Conservation (phyloP, 2,113 vertebrate genomes). For the Synchiropus splendidus region DNA sequence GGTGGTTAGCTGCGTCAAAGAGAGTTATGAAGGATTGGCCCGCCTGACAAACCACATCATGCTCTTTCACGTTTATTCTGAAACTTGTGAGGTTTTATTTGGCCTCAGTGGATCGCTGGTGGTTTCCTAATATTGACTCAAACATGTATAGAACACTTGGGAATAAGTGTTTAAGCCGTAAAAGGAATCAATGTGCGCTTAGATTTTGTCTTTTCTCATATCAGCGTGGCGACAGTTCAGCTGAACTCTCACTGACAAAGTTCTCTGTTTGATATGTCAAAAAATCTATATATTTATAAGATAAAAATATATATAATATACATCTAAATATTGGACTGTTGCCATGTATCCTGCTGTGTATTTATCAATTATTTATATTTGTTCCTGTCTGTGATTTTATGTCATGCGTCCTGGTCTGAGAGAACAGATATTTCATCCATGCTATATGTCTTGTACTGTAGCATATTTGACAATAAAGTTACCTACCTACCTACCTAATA, state of each 20-base stretch:
- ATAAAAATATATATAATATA: too few relatives aligned
- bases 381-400: too few relatives aligned
- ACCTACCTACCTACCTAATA: too few relatives aligned
- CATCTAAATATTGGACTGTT: slow-evolving; percentile 19
- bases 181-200: slow-evolving; percentile 33
- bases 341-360: too few relatives aligned
- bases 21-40: slow-evolving; percentile 22
- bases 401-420: slow-evolving; percentile 8
- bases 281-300: too few relatives aligned
- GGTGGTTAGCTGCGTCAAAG: slow-evolving; percentile 21
- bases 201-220: slow-evolving; percentile 48
- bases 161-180: slow-evolving; percentile 31
- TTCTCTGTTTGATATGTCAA: too few relatives aligned
- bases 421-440: too few relatives aligned
- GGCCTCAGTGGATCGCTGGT: slow-evolving; percentile 10
- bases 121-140: slow-evolving; percentile 43
- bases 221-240: slow-evolving; percentile 4
- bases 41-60: slow-evolving; percentile 1
- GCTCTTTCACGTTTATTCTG: slow-evolving; percentile 11
- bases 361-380: too few relatives aligned
- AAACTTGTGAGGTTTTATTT: slow-evolving; percentile 31
- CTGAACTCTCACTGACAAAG: too few relatives aligned
- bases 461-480: too few relatives aligned
- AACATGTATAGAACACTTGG: slow-evolving; percentile 12
- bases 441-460: too few relatives aligned